Evolutionary conservation across 2,797 vertebrate genomes (phyloP).

Genomic region (Poecilia gillii): DNA sequence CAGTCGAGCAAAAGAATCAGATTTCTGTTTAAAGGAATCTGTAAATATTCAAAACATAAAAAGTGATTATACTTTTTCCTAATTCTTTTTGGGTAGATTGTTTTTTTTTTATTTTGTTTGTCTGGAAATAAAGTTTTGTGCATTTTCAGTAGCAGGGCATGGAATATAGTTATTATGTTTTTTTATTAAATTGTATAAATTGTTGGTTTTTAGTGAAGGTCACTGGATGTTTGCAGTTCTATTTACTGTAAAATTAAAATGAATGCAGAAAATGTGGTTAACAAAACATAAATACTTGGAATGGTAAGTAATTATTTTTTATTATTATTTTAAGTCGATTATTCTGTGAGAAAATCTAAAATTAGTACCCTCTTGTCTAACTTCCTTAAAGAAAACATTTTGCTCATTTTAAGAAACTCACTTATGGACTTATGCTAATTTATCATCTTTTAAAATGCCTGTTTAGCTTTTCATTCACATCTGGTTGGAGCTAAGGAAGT

Average conservation of each 20-base stretch:
- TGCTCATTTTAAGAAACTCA: not conserved
- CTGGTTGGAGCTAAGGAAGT: not conserved
- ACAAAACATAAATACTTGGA: not conserved
- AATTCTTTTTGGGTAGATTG: not conserved
- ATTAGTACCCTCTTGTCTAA: not conserved
- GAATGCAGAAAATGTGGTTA: not conserved
- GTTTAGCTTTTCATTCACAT: not conserved
- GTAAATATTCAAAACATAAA: not conserved
- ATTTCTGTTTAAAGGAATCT: not conserved
- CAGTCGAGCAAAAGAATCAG: not conserved
- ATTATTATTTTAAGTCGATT: too few relatives aligned
- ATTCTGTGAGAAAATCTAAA: not conserved
- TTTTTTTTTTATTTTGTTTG: not conserved
- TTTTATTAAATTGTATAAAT: not conserved
- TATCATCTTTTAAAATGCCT: conserved; percentile 18
- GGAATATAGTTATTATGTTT: too few relatives aligned
- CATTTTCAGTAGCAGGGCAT: not conserved
- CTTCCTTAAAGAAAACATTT: conserved; percentile 19
- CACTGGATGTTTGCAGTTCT: not conserved
- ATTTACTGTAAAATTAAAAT: not conserved
- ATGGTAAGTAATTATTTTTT: too few relatives aligned
- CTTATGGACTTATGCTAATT: conserved; percentile 6
- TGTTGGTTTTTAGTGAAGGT: not conserved
- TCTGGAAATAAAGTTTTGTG: not conserved
- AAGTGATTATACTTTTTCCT: not conserved